phyloP scores from a whole-genome alignment of 2,113 vertebrate species.

The Columbina picui region DNA sequence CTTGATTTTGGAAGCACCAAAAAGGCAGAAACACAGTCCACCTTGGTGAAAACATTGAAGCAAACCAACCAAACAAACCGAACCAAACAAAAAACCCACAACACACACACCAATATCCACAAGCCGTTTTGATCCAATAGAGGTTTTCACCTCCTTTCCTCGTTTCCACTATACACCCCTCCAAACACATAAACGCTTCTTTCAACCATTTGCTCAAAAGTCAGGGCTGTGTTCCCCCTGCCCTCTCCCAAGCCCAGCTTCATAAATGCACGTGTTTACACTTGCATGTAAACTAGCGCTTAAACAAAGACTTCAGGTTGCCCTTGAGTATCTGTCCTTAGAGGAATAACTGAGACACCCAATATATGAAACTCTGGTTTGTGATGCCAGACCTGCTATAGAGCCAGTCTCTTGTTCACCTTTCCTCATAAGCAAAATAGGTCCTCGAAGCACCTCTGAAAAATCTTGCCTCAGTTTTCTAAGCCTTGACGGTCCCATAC shows the following conservation, averaged over 20 bases:
- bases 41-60: neutral
- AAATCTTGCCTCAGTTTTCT: neutral
- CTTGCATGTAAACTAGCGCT: neutral
- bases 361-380: neutral
- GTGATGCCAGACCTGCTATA: neutral
- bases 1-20: neutral
- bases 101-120: too few species aligned
- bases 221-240: accelerated
- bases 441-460: neutral
- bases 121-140: neutral
- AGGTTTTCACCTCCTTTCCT: neutral
- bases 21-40: neutral
- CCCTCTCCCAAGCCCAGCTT: too few species aligned
- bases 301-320: neutral
- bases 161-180: accelerated
- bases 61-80: neutral
- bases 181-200: neutral
- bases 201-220: neutral
- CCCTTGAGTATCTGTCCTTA: neutral
- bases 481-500: neutral
- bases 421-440: neutral
- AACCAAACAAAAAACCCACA: neutral
- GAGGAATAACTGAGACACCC: neutral
- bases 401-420: accelerated
- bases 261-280: accelerated